These are phyloP conservation scores for Acleris sparsana DNA, from an alignment of 2,888 invertebrate genomes.

Conservation along the genomic window DNA sequence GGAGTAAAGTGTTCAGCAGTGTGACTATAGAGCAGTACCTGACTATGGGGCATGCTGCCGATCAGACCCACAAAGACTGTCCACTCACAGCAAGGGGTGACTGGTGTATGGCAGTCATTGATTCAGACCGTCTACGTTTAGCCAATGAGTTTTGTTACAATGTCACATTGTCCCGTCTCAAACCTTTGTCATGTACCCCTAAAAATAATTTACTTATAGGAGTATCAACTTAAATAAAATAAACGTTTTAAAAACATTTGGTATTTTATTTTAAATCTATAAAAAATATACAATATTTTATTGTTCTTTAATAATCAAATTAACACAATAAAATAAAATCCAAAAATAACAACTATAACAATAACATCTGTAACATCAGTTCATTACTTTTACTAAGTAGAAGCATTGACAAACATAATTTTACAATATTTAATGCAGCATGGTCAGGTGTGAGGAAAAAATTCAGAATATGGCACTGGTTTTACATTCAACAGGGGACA, in stretches of 20 bases:
- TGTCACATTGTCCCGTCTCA: conserved; percentile 89
- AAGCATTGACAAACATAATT: conserved; percentile 21
- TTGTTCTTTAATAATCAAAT: conserved; percentile 16
- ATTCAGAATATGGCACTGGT: too few species aligned
- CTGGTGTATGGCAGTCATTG: conserved; percentile 94
- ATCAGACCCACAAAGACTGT: conserved; percentile 93
- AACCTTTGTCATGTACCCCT: conserved; percentile 93
- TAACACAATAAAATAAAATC: conserved; percentile 18
- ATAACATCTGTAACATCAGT: conserved; percentile 21
- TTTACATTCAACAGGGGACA: too few species aligned
- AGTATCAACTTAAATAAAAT: conserved; percentile 54
- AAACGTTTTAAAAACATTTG: conserved; percentile 39
- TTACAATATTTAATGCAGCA: not conserved
- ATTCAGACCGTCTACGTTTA: conserved; percentile 91
- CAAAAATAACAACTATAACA: conserved; percentile 25
- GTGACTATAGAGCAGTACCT: conserved; percentile 86
- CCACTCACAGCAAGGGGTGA: conserved; percentile 89
- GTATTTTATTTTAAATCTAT: conserved; percentile 48
- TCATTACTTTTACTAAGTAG: conserved; percentile 29
- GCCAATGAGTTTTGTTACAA: conserved; percentile 90
- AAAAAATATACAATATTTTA: conserved; percentile 46
- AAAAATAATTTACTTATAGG: conserved; percentile 95
- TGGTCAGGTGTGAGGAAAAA: too few species aligned
- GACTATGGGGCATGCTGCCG: conserved; percentile 94
- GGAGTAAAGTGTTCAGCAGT: conserved; percentile 85